Evolutionary conservation across 2,797 vertebrate genomes (phyloP).

Genomic region (Leuciscus waleckii): DNA sequence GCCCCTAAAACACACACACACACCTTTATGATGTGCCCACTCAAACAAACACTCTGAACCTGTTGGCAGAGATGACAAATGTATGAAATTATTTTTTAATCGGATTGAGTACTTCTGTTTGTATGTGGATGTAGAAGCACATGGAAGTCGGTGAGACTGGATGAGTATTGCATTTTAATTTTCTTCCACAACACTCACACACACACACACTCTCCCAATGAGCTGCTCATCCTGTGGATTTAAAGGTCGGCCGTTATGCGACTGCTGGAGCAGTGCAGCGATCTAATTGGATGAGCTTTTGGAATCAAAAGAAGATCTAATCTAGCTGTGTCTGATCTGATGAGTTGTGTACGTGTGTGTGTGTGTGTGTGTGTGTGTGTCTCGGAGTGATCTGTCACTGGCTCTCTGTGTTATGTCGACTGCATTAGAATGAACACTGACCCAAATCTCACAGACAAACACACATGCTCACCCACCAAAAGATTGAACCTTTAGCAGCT

Average conservation of each 20-base stretch:
- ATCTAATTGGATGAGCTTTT: constrained; percentile 62
- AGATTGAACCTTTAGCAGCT: constrained; percentile 18
- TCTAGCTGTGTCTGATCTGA: constrained; percentile 58
- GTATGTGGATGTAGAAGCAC: constrained; percentile 29
- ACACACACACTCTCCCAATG: constrained; percentile 51
- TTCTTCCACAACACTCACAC: constrained; percentile 43
- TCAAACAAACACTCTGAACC: constrained; percentile 44
- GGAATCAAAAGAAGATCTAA: constrained; percentile 48
- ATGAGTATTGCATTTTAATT: constrained; percentile 51
- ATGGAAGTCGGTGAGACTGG: constrained; percentile 14
- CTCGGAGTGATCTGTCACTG: constrained; percentile 15
- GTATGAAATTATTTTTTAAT: constrained; percentile 32
- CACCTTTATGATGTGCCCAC: constrained; percentile 28
- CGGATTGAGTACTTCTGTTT: constrained; percentile 44
- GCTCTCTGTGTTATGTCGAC: constrained; percentile 30
- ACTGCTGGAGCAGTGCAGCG: constrained; percentile 47
- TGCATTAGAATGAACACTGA: constrained; percentile 47
- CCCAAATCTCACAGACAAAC: constrained; percentile 45
- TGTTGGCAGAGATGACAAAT: constrained; percentile 59
- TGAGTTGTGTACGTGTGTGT: constrained; percentile 44
- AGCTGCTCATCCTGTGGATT: constrained; percentile 61
- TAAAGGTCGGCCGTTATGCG: constrained; percentile 69
- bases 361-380: constrained; percentile 34
- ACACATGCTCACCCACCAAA: constrained; percentile 35
- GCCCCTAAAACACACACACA: constrained; percentile 37